Evolutionary conservation across 2,797 vertebrate genomes (phyloP), one percentile per base, ranked within the genome.

Genomic region (Leuciscus waleckii): DNA sequence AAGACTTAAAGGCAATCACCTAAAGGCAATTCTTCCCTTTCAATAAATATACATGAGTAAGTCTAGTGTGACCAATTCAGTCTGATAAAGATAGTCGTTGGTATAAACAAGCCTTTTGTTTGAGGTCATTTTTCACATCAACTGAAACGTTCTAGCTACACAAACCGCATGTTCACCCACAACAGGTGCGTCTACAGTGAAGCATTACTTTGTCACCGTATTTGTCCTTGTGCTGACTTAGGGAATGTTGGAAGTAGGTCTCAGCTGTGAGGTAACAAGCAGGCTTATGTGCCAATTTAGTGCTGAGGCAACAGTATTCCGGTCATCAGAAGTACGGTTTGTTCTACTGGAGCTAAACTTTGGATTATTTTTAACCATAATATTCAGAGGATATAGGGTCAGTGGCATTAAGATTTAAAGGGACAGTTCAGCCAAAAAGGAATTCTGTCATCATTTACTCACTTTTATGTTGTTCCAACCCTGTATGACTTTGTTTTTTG

Each of bases 261-360:
- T 68, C 67, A 67, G 75, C 63, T 54, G 67, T 63, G 26, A 82
- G 70, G 41, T 63, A 63, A 74, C 51, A 63, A 49, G 70, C 51
- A 43, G 56, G 43, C 46, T 78, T 70, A 41, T 46, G 63, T 78
- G 26, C 19, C 37, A 43, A 35, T 71, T 41, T 63, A 82, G 13
- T 23, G 81, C 54, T 82, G 69, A 74, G 41, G 70, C 29, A 74
- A 65, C 56, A 19, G 7, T 63, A 63, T 82, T 79, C 29, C 7
- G 39, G 26, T 82, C n/a, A 63, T 82, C 11, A 10, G 54, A 82
- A 49, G 5, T n/a, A 46, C 11, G 8, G 54, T 35, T 63, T 74
- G 8, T 63, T 63, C 70, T 61, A 32, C 29, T 7, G n/a, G 35
- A 81, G 35, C 2, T 17, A 17, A 17, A 65, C 61, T 65, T 71